Conservation (phyloP, 2,888 invertebrate genomes). For the Eupithecia abbreviata region DNA sequence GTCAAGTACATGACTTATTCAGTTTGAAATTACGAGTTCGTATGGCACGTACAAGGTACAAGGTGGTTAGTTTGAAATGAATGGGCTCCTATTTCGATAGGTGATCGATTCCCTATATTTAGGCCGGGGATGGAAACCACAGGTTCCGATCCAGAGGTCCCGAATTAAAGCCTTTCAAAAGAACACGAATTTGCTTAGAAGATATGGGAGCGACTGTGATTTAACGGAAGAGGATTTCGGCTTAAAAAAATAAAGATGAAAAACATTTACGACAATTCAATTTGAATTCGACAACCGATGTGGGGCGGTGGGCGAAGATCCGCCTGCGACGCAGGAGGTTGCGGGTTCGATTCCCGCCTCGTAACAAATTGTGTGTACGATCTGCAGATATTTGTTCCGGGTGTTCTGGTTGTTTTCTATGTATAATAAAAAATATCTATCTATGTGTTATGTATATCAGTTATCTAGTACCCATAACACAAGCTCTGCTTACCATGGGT, state of each 20-base stretch:
- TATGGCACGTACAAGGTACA: conserved; percentile 18
- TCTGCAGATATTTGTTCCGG: no score
- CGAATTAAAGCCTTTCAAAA: conserved; percentile 36
- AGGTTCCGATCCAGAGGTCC: conserved; percentile 32
- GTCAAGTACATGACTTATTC: background rate
- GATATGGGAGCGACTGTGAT: conserved; percentile 20
- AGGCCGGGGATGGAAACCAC: conserved; percentile 37
- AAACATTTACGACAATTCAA: background rate
- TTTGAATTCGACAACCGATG: no score
- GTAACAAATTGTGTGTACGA: no score
- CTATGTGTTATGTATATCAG: no score
- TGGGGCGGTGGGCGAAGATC: no score
- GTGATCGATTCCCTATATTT: conserved; percentile 40
- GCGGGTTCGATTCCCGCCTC: no score
- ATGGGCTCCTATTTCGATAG: conserved; percentile 37
- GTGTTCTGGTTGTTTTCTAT: no score
- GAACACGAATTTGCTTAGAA: conserved; percentile 29
- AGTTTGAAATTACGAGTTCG: conserved; percentile 5
- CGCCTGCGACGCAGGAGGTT: no score
- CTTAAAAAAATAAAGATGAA: conserved; percentile 7
- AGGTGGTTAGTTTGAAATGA: conserved; percentile 31
- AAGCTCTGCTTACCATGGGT: no score
- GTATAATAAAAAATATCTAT: no score
- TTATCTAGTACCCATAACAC: no score
- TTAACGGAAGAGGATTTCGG: conserved; percentile 35